Evolutionary conservation across 2,113 vertebrate genomes (phyloP).

Genomic region (Orcinus orca): DNA sequence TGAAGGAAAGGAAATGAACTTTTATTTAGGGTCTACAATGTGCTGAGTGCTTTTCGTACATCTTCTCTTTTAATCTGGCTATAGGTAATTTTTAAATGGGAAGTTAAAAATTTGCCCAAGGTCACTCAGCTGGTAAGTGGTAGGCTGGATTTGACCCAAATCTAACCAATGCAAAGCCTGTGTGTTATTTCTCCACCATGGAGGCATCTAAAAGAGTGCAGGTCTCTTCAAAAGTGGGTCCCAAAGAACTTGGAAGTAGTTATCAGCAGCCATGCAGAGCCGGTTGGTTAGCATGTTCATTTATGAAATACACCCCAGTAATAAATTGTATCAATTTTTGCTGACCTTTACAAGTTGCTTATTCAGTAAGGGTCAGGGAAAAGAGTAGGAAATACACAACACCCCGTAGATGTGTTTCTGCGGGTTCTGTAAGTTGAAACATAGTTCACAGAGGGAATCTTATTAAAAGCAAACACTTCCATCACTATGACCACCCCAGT

Average conservation of each 20-base stretch:
- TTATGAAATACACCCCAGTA: background rate
- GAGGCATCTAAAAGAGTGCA: background rate
- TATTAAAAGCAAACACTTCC: background rate
- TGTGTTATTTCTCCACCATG: background rate
- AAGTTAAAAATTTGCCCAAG: background rate
- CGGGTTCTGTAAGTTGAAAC: background rate
- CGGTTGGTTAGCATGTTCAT: background rate
- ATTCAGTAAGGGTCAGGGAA: background rate
- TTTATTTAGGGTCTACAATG: background rate
- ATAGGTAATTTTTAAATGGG: background rate
- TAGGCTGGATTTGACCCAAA: background rate
- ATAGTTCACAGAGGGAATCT: background rate
- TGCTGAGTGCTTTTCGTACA: background rate
- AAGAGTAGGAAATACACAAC: background rate
- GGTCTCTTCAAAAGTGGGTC: background rate
- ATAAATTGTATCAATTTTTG: background rate
- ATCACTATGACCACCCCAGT: background rate
- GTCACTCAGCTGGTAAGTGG: background rate
- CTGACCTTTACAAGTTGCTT: background rate
- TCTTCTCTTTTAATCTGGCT: background rate
- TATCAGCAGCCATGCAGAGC: background rate
- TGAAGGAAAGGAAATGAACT: background rate
- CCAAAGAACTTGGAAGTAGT: background rate
- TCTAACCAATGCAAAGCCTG: background rate
- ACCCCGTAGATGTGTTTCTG: background rate